Conservation (phyloP, 2,113 vertebrate genomes). For the Cheilinus undulatus region DNA sequence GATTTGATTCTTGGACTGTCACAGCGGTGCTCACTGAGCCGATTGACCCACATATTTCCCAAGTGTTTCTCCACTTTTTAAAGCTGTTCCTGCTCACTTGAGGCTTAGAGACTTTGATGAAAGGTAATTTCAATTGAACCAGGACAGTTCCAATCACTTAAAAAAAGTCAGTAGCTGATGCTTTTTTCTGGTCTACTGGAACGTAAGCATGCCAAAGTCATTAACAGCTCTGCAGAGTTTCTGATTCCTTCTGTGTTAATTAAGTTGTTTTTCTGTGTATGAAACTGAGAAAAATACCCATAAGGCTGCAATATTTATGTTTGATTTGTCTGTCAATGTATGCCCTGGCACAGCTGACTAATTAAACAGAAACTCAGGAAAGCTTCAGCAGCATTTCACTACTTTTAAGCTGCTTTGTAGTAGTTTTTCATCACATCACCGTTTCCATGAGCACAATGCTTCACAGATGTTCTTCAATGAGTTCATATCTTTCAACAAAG, state of each 20-base stretch:
- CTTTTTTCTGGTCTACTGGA: not conserved
- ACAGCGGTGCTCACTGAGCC: slow-evolving; percentile 41
- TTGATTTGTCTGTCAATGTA: slow-evolving; percentile 33
- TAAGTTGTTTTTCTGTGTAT: slow-evolving; percentile 7
- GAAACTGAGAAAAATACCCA: slow-evolving; percentile 18
- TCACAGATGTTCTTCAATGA: slow-evolving; percentile 71
- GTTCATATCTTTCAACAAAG: slow-evolving; percentile 57
- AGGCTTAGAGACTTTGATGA: slow-evolving; percentile 30
- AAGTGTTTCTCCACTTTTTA: slow-evolving; percentile 50
- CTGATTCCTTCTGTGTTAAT: not conserved
- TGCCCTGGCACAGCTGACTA: slow-evolving; percentile 35
- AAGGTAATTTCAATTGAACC: slow-evolving; percentile 42
- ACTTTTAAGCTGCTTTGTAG: slow-evolving; percentile 23
- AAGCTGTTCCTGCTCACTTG: slow-evolving; percentile 47
- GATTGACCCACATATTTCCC: slow-evolving; percentile 61
- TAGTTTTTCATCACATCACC: slow-evolving; percentile 56
- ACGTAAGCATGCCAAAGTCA: not conserved
- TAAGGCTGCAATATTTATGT: not conserved
- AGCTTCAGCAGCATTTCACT: slow-evolving; percentile 19
- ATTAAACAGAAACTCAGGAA: slow-evolving; percentile 31
- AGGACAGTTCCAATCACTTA: slow-evolving; percentile 32
- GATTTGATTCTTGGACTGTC: slow-evolving; percentile 67
- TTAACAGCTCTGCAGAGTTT: slow-evolving; percentile 3
- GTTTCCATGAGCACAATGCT: slow-evolving; percentile 68
- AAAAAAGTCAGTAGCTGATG: slow-evolving; percentile 1